Evolutionary conservation across 2,113 vertebrate species (phyloP).

Genomic region (Potamarius usumacintae): DNA sequence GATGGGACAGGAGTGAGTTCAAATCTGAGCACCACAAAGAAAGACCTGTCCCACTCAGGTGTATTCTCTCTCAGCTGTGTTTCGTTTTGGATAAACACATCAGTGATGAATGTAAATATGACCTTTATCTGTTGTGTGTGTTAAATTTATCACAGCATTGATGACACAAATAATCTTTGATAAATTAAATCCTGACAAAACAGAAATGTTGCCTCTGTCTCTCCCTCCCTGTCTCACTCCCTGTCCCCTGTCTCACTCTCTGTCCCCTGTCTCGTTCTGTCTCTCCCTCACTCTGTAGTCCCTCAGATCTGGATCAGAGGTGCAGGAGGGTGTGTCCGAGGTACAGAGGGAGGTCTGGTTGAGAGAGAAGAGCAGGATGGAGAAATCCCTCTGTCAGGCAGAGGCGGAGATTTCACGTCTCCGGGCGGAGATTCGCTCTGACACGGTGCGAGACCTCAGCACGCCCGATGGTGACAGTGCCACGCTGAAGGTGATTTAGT

Average conservation of each 20-base stretch:
- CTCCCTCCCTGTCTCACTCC: background rate
- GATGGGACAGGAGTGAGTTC: background rate
- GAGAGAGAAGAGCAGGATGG: slow-evolving; percentile 79
- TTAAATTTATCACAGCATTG: too few species aligned
- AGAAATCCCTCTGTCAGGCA: slow-evolving; percentile 81
- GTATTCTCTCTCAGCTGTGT: too few species aligned
- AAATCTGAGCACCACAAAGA: background rate
- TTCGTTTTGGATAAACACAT: background rate
- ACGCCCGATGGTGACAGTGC: slow-evolving; percentile 79
- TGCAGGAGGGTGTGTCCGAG: slow-evolving; percentile 69
- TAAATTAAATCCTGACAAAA: background rate
- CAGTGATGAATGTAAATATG: background rate
- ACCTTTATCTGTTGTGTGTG: too few species aligned
- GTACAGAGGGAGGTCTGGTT: slow-evolving; percentile 85
- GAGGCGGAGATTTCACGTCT: slow-evolving; percentile 83
- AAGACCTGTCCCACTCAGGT: too few species aligned
- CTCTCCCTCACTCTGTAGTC: slow-evolving; percentile 63
- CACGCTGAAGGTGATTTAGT: slow-evolving; percentile 78
- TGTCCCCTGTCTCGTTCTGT: background rate
- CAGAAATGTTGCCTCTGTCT: background rate
- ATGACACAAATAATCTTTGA: background rate
- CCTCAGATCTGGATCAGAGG: slow-evolving; percentile 59
- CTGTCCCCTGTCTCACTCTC: too few species aligned
- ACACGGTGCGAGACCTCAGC: slow-evolving; percentile 78
- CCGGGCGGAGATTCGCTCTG: slow-evolving; percentile 80